Conservation (phyloP, 1,140 invertebrate species). For the Brachionus koreanus region DNA sequence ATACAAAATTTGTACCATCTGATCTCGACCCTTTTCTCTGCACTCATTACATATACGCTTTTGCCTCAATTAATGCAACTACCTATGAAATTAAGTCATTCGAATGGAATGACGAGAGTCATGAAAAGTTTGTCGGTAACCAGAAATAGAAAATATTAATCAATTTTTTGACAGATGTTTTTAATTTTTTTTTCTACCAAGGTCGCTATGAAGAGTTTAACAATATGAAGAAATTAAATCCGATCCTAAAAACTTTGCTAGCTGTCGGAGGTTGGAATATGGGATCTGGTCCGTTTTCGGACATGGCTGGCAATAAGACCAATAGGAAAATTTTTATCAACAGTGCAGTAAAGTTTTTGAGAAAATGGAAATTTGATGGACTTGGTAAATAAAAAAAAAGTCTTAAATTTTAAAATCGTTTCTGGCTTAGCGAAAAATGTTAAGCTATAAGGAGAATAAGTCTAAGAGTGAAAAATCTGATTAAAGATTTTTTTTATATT, state of each 20-base stretch:
- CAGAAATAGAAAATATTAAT: constrained; percentile 52
- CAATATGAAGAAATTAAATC: constrained; percentile 16
- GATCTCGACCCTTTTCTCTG: constrained; percentile 79
- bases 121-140: constrained; percentile 26
- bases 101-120: constrained; percentile 72
- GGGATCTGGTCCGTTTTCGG: constrained; percentile 66
- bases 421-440: background rate
- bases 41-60: constrained; percentile 87
- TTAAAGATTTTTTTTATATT: too few species aligned
- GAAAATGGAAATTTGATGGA: constrained; percentile 59
- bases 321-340: constrained; percentile 21
- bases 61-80: constrained; percentile 66
- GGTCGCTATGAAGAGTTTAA: constrained; percentile 30
- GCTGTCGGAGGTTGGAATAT: constrained; percentile 73
- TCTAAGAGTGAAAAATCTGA: too few species aligned
- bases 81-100: constrained; percentile 73
- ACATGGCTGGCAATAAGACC: constrained; percentile 72
- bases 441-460: too few species aligned
- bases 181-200: background rate
- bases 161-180: background rate
- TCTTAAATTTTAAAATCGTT: background rate
- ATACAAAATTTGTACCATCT: constrained; percentile 78
- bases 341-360: constrained; percentile 64
- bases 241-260: background rate
- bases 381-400: constrained; percentile 66